Base-by-base conservation (phyloP, 2,113 vertebrate species). In the Synchiropus splendidus region DNA sequence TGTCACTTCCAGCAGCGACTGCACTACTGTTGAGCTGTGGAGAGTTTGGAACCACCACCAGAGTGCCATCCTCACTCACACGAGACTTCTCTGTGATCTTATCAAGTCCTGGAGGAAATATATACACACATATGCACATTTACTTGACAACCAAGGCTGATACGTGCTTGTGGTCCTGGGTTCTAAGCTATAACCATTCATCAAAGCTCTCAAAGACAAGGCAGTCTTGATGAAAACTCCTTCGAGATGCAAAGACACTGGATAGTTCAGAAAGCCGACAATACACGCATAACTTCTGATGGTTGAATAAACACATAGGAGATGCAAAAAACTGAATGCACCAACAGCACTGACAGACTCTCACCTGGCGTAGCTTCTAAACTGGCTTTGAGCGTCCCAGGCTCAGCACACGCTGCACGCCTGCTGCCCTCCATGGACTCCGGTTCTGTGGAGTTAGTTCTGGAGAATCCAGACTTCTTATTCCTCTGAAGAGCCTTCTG, bases 51-150 rank as follows among this genome's bases (percentile, higher is more conserved):
- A 95, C 39, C 0, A 88, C 68, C 1, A 89, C 54, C 87, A 96
- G 74, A 3, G 92, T 96, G 1, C 91, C 94, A 2, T 98, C 92
- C 53, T 89, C 85, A 0, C 90, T 89, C 14, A 95, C 89, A 82
- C 90, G 93, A 0, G 93, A 86, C 80, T 90, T 94, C 80, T 96
- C 91, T 0, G 92, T 97, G 35, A 97, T 87, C 60, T 96, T 96
- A 75, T 96, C 92, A 2, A 99, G 92, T 38, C 85, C 94, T 97
- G 40, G 42, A 16, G 32, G 11, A 38, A 39, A 16, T 9, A 18
- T n/a, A n/a, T n/a, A n/a, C n/a, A n/a, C n/a, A n/a, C n/a, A n/a
- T n/a, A 6, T 12, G 12, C n/a, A n/a, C n/a, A n/a, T n/a, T 18
- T 6, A 9, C 6, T 6, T 12, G 17, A 16, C 21, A 27, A 8